Evolutionary conservation across 2,888 invertebrate species (phyloP).

Genomic region (Mesorhabditis sp.): DNA sequence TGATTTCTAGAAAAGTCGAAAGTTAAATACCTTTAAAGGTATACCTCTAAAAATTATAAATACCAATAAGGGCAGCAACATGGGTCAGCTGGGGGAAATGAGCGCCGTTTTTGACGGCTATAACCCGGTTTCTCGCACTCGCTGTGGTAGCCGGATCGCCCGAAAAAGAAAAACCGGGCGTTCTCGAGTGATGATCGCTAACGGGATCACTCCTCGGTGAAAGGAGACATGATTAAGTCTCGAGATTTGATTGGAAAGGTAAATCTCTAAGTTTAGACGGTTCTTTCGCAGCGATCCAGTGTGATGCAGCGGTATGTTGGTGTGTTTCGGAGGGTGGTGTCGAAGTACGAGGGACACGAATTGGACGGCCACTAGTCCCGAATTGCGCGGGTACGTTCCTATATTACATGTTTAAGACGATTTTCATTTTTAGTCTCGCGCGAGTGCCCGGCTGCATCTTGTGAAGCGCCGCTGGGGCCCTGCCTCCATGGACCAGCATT

Average conservation of each 20-base stretch:
- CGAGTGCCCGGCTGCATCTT: conserved; percentile 12
- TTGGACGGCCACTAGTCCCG: conserved; percentile 29
- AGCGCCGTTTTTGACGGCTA: no score
- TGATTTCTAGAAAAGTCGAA: background rate
- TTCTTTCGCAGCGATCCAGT: conserved; percentile 46
- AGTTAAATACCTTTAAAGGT: no score
- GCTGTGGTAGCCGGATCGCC: no score
- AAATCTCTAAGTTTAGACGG: conserved; percentile 27
- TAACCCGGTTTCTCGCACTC: no score
- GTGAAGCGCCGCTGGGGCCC: conserved; percentile 10
- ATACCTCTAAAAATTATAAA: no score
- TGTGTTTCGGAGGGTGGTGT: conserved; percentile 44
- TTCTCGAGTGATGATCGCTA: no score
- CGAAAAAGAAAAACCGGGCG: no score
- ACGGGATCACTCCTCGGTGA: no score
- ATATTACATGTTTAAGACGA: background rate
- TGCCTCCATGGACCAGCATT: conserved; percentile 48
- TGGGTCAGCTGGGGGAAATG: no score
- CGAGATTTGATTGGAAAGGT: no score
- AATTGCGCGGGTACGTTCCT: conserved; percentile 26
- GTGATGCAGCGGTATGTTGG: conserved; percentile 47
- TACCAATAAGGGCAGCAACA: no score
- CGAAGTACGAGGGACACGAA: conserved; percentile 46
- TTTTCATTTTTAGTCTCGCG: background rate
- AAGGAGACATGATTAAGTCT: no score